These are phyloP conservation scores for Crotalus horridus DNA, from an alignment of 2,113 vertebrate genomes.

Conservation along the genomic window DNA sequence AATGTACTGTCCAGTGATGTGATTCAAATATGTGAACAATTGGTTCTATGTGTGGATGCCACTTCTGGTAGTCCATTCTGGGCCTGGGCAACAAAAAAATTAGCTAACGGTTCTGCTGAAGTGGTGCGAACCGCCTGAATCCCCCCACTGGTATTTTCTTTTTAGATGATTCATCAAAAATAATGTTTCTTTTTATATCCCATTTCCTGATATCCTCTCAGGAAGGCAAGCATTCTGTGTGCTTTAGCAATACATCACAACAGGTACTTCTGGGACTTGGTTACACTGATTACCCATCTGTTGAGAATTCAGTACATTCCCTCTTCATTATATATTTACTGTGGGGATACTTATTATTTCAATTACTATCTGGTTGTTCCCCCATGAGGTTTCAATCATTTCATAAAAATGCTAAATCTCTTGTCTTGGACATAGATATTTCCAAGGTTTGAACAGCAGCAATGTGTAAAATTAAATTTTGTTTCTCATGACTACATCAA, in stretches of 20 bases:
- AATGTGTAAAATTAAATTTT: slow-evolving; percentile 33
- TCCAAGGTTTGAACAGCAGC: slow-evolving; percentile 42
- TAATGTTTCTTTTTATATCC: not conserved
- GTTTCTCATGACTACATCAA: not conserved
- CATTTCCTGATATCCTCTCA: slow-evolving; percentile 15
- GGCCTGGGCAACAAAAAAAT: no score
- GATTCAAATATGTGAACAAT: no score
- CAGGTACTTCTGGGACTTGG: slow-evolving; percentile 41
- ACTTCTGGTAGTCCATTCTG: no score
- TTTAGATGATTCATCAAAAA: slow-evolving; percentile 21
- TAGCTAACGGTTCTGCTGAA: no score
- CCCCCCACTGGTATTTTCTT: not conserved
- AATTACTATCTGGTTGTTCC: slow-evolving; percentile 53
- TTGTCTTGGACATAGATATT: slow-evolving; percentile 49
- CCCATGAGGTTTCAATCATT: slow-evolving; percentile 53
- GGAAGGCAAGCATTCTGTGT: slow-evolving; percentile 6
- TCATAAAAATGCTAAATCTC: slow-evolving; percentile 61
- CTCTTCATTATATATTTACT: slow-evolving; percentile 48
- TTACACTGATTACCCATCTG: slow-evolving; percentile 45
- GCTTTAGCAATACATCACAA: slow-evolving; percentile 26
- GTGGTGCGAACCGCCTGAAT: no score
- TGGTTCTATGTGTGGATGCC: no score
- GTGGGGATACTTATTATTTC: slow-evolving; percentile 46
- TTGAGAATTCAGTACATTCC: slow-evolving; percentile 32
- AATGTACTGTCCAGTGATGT: not conserved